Percentiles rank a stretch among this genome's conserved stretches.
Evolutionary conservation across 1,140 invertebrate species (phyloP).

Genomic region (Macrobrachium rosenbergii): DNA sequence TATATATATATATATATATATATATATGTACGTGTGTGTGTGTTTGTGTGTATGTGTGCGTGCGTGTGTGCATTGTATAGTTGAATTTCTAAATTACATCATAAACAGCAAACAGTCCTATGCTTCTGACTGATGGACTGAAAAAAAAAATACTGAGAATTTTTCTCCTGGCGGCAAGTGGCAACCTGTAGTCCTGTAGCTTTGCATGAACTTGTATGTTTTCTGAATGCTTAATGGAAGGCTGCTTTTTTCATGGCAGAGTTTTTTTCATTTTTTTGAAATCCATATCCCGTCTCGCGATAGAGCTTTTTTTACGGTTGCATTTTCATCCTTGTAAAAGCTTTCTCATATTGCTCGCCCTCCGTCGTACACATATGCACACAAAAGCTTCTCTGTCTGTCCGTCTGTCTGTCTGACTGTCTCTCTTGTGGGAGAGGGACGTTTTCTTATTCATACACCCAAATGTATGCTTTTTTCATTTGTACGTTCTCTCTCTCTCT

Average conservation of each 20-base stretch:
- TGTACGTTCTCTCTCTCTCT: background rate
- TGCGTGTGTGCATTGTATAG: background rate
- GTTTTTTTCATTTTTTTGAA: no score
- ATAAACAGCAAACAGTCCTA: no score
- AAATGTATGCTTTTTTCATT: background rate
- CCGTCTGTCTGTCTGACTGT: background rate
- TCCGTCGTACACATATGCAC: background rate
- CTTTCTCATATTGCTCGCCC: no score
- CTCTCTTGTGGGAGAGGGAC: background rate
- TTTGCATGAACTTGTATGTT: no score
- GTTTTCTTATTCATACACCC: background rate
- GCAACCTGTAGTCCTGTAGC: no score
- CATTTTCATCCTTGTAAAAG: no score
- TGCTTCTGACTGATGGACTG: background rate
- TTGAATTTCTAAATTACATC: background rate
- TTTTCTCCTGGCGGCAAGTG: no score
- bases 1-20: background rate
- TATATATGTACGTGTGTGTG: background rate
- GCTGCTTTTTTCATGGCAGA: no score
- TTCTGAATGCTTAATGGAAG: no score
- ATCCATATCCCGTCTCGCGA: no score
- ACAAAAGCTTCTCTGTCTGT: background rate
- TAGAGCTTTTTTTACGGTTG: no score
- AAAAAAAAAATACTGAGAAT: background rate
- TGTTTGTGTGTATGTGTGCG: slow-evolving; percentile 1